Evolutionary conservation across 2,888 invertebrate genomes (phyloP).

Genomic region (Melanchra persicariae): DNA sequence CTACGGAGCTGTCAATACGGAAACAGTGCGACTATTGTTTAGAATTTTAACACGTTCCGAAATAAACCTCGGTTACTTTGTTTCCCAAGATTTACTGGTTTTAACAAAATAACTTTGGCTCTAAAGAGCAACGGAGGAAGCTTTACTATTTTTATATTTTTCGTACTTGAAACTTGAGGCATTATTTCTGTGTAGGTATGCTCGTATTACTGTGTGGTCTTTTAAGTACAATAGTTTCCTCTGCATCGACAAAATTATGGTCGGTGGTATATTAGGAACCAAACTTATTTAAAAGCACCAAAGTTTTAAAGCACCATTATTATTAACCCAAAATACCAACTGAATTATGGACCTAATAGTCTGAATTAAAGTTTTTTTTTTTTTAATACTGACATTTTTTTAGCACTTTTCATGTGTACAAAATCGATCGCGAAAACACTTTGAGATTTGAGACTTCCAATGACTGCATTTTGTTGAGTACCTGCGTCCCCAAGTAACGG

Average conservation of each 20-base stretch:
- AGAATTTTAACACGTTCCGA: constrained; percentile 67
- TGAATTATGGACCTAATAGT: too few species aligned
- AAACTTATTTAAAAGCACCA: too few species aligned
- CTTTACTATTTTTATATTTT: background rate
- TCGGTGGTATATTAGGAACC: background rate
- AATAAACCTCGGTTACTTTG: constrained; percentile 62
- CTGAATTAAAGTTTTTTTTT: too few species aligned
- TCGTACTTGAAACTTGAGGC: constrained; percentile 17
- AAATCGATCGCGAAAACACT: too few species aligned
- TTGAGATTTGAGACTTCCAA: too few species aligned
- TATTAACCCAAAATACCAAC: too few species aligned
- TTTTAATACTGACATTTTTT: too few species aligned
- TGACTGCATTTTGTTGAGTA: background rate
- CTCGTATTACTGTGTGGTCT: background rate
- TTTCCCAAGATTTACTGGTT: constrained; percentile 42
- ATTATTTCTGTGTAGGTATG: background rate
- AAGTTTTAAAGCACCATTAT: too few species aligned
- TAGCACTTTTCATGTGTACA: too few species aligned
- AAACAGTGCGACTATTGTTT: constrained; percentile 64
- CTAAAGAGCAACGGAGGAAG: constrained; percentile 16
- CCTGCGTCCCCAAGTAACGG: background rate
- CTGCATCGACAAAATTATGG: background rate
- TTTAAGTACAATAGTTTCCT: background rate
- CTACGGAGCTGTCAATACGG: constrained; percentile 55
- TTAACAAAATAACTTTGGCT: constrained; percentile 30